Conservation (phyloP, 2,113 vertebrate species). For the Pyxicephalus adspersus region DNA sequence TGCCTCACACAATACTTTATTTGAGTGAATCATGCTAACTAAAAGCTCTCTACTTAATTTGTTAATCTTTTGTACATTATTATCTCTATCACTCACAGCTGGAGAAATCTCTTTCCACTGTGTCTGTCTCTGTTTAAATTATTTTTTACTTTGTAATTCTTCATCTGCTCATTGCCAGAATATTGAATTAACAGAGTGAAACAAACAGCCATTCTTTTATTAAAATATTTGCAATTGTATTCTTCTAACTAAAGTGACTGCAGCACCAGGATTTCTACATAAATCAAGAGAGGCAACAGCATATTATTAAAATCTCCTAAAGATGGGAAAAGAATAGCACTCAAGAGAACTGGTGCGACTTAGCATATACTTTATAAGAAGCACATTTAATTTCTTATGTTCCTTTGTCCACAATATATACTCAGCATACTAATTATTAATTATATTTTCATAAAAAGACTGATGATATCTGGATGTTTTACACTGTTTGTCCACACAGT, state of each 20-base stretch:
- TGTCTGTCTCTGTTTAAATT: constrained; percentile 49
- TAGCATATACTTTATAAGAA: neutral
- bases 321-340: neutral
- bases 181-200: constrained; percentile 54
- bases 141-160: constrained; percentile 45
- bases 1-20: too few relatives aligned
- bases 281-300: neutral
- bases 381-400: too few relatives aligned
- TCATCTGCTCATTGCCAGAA: constrained; percentile 44
- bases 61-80: constrained; percentile 53
- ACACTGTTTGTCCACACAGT: too few relatives aligned
- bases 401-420: too few relatives aligned
- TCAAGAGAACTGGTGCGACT: neutral
- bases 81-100: constrained; percentile 44
- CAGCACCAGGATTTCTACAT: neutral
- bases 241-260: constrained; percentile 6
- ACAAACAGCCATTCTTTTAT: constrained; percentile 49
- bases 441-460: too few relatives aligned
- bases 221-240: constrained; percentile 46
- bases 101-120: constrained; percentile 39
- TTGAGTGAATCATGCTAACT: neutral
- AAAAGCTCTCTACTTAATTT: constrained; percentile 47
- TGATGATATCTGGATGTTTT: too few relatives aligned
- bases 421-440: too few relatives aligned
- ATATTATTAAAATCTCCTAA: constrained; percentile 1